Conservation (phyloP, 2,113 vertebrate species). For the Alectura lathami region DNA sequence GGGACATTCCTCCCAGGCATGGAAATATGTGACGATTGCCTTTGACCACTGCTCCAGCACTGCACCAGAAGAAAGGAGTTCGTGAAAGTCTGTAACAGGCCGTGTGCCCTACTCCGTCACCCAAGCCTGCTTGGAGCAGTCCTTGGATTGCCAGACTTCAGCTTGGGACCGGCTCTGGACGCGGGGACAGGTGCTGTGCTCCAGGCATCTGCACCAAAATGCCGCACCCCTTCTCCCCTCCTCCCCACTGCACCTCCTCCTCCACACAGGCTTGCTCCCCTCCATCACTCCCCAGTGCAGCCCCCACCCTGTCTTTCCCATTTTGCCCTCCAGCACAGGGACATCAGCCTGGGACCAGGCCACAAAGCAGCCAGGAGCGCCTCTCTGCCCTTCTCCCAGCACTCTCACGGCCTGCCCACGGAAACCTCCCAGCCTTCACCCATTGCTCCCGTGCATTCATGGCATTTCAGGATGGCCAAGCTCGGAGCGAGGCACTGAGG, state of each 20-base stretch:
- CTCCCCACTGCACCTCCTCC: not conserved
- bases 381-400: no score
- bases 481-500: not conserved
- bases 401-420: no score
- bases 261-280: not conserved
- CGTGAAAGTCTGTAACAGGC: no score
- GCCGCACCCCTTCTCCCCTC: not conserved
- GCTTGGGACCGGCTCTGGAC: not conserved
- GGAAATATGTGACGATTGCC: not conserved
- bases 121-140: no score
- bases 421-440: not conserved
- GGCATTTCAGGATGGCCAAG: not conserved
- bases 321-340: not conserved
- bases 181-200: not conserved
- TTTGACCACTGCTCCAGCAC: not conserved
- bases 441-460: not conserved
- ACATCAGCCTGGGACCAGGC: not conserved
- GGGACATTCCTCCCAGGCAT: not conserved
- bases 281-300: not conserved
- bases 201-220: not conserved
- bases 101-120: no score
- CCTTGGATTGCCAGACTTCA: not conserved
- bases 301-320: not conserved
- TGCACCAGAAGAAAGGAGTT: not conserved
- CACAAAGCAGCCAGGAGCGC: not conserved